Base-by-base conservation (phyloP, 2,888 invertebrate genomes). In the Xylocampa areola region DNA sequence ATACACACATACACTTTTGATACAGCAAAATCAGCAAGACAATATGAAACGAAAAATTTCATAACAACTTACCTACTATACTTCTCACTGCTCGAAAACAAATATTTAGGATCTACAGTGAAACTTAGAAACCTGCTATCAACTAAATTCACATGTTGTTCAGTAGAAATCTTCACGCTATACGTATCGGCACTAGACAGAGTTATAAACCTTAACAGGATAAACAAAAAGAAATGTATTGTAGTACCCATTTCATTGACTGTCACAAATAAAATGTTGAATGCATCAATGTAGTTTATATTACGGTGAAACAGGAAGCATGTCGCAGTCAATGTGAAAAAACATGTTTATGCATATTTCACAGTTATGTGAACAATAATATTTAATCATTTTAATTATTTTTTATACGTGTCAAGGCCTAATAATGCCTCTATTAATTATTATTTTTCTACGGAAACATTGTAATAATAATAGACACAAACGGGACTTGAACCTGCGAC, bases 41-140 rank as follows among this genome's bases (percentile, higher is more conserved):
- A 5, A 4, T 33, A 8, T 8, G 16, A 13, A 16, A 16, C 3
- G 7, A 7, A 33, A 41, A 21, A 4, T 21, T 21, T 4, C 29
- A 11, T 11, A 10, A 0, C 13, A 13, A 61, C 87, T 82, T 47
- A 90, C 89, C 84, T 84, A 4, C 73, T 85, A 68, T 86, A 86
- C 45, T 86, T 87, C 1, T 88, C 87, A 59, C 81, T 85, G 19
- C 80, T 85, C 0, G 87, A 80, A 77, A 93, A 94, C 54, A 97
- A 81, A 78, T 95, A 94, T 45, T 95, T 95, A 0, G 97, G 97
- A 78, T 96, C 96, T 4, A 97, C 89, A 0, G 96, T 95, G 65
- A 97, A 95, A 85, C 97, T 97, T 10, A 97, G 85, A 83, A 97
- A 97, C 76, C 95, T 95, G 44, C 95, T 95, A 76, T 95, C 96